Base-by-base conservation (phyloP, 2,113 vertebrate species). In the Brachyhypopomus gauderio region DNA sequence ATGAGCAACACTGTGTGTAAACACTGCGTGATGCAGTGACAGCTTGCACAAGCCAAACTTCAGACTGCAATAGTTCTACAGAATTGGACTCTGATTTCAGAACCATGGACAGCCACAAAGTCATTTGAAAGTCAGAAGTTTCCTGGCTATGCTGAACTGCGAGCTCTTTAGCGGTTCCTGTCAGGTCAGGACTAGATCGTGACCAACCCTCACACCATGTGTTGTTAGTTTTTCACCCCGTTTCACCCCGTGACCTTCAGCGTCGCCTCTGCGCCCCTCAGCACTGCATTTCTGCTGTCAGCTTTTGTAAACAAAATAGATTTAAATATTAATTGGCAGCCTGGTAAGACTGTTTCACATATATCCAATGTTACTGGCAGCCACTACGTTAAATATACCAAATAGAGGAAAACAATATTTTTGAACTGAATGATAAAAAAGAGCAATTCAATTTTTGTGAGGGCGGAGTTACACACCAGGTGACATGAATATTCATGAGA, bases 51-150 rank as follows among this genome's bases (percentile, higher is more conserved):
- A 11, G 1, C 12, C 45, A 52, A 14, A 52, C 45, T 52, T 52
- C 45, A 52, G 45, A 52, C 45, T 14, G 12, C 9, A 52, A 14
- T 52, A 52, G 45, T 52, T 52, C 45, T 52, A 12, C 45, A 52
- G 45, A 7, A 52, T 14, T 52, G 45, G 45, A 52, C 45, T 52
- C 45, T 52, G 45, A 52, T 52, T 81, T 81, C 79, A 81, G 80
- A 64, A 82, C 73, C 73, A 76, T 16, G 80, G 80, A 82, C 52
- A 82, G 80, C 14, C 14, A 8, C 45, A n/a, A 0, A 23, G n/a
- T 22, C 22, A 36, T 48, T 8, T 30, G 36, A 4, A 9, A 20
- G 22, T 34, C 23, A 66, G 27, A 27, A 5, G 64, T 14, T 63
- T 67, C 27, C 14, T 67, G 11, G 64, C 14, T 67, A 14, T 66